Evolutionary conservation across 2,113 vertebrate species (phyloP), one percentile per base, ranked within the genome.

Genomic region (Tursiops truncatus): DNA sequence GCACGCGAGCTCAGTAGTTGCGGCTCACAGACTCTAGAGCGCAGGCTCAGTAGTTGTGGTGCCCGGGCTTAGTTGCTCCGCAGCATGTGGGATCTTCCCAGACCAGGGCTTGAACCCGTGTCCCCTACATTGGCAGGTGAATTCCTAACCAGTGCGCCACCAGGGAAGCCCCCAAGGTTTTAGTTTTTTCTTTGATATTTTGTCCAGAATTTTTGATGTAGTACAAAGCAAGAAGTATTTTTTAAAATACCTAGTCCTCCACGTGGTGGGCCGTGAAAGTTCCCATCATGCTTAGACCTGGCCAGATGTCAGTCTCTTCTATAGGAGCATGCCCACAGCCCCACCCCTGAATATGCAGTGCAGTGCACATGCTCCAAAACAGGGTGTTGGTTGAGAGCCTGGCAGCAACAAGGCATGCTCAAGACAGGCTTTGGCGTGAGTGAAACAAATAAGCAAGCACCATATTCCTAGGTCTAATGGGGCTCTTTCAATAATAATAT

Each of bases 301-400:
- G 14, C 23, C 50, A 31, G 21, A n/a, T 14, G 65, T 25, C 36
- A 6, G 1, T 7, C 53, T 60, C 56, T 25, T 79, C 70, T 41
- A 1, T 0, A 4, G 18, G 25, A 44, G 28, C 2, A 0, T 5
- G 10, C 15, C 60, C 8, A 17, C 9, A 47, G 28, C 28, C 38
- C n/a, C 3, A 4, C 12, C n/a, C 50, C 38, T 3, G 5, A 47
- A 50, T n/a, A 5, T 3, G 17, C 10, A 7, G 15, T 9, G 13
- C 5, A 44, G 26, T 6, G 2, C 44, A 50, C 14, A 1, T 26
- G n/a, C 79, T 79, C n/a, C 8, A 3, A 14, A 33, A 28, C 5
- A 12, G 12, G 11, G 8, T 11, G 33, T 65, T 44, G n/a, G 20
- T 60, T 0, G 6, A 41, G 17, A 36, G 53, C 17, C 58, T 18